These are phyloP conservation scores for Emydura subglobosa DNA, from an alignment of 2,113 vertebrate genomes.

Conservation along the genomic window DNA sequence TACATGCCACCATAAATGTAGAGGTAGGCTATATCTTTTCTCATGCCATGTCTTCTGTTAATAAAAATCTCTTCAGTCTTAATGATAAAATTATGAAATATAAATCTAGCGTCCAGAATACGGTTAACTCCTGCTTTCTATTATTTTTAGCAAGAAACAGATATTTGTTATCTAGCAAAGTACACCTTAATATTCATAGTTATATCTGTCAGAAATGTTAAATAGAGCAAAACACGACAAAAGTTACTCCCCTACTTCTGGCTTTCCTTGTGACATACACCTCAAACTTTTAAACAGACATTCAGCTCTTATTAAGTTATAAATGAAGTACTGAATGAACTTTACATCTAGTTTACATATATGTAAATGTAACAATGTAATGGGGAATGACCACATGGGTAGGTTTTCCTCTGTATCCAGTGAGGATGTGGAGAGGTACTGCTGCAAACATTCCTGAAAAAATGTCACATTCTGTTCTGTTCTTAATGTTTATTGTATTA, in stretches of 20 bases:
- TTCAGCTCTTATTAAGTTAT: not conserved
- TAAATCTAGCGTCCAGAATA: not conserved
- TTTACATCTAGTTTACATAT: not conserved
- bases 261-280: not conserved
- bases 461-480: too few relatives aligned
- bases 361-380: not conserved
- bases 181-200: not conserved
- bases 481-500: too few relatives aligned
- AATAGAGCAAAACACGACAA: not conserved
- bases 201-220: not conserved
- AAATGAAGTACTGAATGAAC: not conserved
- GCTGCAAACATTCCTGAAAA: not conserved
- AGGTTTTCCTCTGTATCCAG: not conserved
- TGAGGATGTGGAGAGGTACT: slow-evolving; percentile 7
- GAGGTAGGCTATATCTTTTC: not conserved
- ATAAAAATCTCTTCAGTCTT: not conserved
- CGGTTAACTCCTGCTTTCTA: not conserved
- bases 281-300: not conserved
- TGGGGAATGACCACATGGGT: not conserved
- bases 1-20: too few relatives aligned
- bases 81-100: not conserved
- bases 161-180: not conserved
- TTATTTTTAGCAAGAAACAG: not conserved
- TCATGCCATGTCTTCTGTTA: not conserved
- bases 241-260: not conserved